Percentiles rank a stretch among this genome's conserved stretches.
These are phyloP conservation scores for Phrynocephalus vlangalii DNA, from an alignment of 2,797 vertebrate genomes.

Conservation along the genomic window DNA sequence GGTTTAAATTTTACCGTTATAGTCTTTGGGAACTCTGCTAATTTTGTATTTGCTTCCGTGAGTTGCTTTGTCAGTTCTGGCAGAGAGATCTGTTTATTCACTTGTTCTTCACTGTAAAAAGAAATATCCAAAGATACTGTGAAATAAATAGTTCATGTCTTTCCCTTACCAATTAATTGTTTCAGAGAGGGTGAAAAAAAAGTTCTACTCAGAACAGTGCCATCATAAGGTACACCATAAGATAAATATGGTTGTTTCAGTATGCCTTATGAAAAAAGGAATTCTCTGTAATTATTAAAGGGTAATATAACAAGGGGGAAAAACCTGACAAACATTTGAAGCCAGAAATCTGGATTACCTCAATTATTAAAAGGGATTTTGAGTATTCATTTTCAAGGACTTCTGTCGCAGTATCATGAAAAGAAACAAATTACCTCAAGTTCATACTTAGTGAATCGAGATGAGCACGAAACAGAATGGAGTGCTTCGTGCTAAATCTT, in stretches of 20 bases:
- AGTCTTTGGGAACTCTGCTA: slow-evolving; percentile 83
- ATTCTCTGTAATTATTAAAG: background rate
- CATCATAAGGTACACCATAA: background rate
- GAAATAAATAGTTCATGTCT: background rate
- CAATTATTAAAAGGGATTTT: background rate
- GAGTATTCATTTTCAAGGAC: background rate
- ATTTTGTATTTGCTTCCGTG: slow-evolving; percentile 81
- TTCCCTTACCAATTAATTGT: background rate
- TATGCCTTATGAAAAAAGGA: background rate
- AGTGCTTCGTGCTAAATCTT: no score
- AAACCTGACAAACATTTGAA: background rate
- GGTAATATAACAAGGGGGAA: background rate
- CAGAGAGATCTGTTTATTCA: slow-evolving; percentile 73
- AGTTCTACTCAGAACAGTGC: background rate
- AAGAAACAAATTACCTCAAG: background rate
- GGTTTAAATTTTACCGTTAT: slow-evolving; percentile 83
- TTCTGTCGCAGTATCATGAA: background rate
- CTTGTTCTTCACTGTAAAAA: slow-evolving; percentile 73
- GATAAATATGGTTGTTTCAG: background rate
- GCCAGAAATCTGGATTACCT: background rate
- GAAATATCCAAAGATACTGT: background rate
- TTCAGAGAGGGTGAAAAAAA: background rate
- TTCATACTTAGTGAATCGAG: no score
- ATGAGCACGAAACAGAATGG: no score
- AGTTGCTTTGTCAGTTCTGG: slow-evolving; percentile 85